Base-by-base conservation (phyloP, 2,888 invertebrate species). In the Pterostichus madidus region DNA sequence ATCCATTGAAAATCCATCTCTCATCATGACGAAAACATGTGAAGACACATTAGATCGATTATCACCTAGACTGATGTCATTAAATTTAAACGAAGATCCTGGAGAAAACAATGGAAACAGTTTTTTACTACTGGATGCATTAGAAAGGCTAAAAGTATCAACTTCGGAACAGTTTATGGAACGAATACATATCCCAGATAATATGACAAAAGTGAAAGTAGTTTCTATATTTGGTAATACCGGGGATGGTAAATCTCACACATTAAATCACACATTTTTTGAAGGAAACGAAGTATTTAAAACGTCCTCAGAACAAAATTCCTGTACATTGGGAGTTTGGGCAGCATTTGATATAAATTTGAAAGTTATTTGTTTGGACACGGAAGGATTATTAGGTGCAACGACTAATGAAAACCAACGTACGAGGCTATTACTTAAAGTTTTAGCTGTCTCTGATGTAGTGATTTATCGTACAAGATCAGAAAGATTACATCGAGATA, bases 201-300 rank as follows among this genome's bases (percentile, higher is more conserved):
- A 89, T 64, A 89, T 90, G 35, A 89, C 89, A 11, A 93, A 93
- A 88, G 93, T 96, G 11, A 96, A 96, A 90, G 96, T 96, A 13
- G 93, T 96, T 0, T 95, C 96, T 10, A 95, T 96, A 87, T 95
- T 96, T 90, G 96, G 96, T 2, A 96, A 96, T 87, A 95, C 95
- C 0, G 96, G 96, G 0, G 96, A 96, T 90, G 96, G 96, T 1
- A 96, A 96, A 89, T 96, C 96, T 2, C 92, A 94, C 87, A 95
- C 95, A 0, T 89, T 96, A 87, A 96, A 96, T 89, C 92, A 95
- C 84, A 86, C 89, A 4, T 94, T 94, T 87, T 95, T 94, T 87
- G 89, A 92, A 85, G 94, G 94, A 0, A 90, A 91, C 84, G 92
- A 93, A 86, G 86, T 94, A 0, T 95, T 95, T 87, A 90, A 90